Percentiles rank a stretch among this genome's conserved stretches.
Evolutionary conservation across 53 echinoderm and acorn worm species (phyloP).

Genomic region (Crossaster papposus): DNA sequence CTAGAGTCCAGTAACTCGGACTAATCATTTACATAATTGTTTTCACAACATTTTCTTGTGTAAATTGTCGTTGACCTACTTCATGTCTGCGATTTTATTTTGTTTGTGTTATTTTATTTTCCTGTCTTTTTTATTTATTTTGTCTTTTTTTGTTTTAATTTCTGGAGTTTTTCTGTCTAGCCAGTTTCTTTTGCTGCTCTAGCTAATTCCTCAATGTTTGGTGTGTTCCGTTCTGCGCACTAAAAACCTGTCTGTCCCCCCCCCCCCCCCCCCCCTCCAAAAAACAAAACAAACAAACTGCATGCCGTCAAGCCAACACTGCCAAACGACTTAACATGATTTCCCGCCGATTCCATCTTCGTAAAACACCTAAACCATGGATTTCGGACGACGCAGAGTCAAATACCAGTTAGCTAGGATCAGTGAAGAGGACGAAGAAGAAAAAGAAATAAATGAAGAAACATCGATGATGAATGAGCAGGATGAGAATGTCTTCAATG

Average conservation of each 20-base stretch:
- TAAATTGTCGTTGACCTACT: not conserved
- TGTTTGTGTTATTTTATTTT: not conserved
- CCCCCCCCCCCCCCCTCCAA: too few species aligned
- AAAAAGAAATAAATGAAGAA: conserved; percentile 25
- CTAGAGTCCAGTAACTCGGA: too few species aligned
- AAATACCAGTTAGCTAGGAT: conserved; percentile 34
- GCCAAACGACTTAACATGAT: conserved; percentile 4
- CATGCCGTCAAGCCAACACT: not conserved
- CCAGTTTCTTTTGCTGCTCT: conserved; percentile 1
- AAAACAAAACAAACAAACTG: too few species aligned
- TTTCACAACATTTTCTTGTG: too few species aligned
- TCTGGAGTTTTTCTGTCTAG: not conserved
- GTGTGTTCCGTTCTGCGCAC: conserved; percentile 5
- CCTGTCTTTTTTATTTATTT: not conserved
- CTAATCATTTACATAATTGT: too few species aligned
- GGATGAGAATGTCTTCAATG: not conserved
- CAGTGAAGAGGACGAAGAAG: conserved; percentile 50
- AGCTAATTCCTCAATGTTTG: not conserved
- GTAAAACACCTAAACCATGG: conserved; percentile 43
- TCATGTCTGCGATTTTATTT: not conserved
- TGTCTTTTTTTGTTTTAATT: not conserved
- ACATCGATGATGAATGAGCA: conserved; percentile 38
- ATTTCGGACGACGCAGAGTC: conserved; percentile 23
- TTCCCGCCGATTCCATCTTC: conserved; percentile 16
- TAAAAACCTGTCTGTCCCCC: not conserved